A percentile compares a stretch with the other conserved stretches of the same genome.
These are phyloP conservation scores for Lytechinus pictus DNA, from an alignment of 35 echinoderm and acorn worm genomes.

Conservation along the genomic window DNA sequence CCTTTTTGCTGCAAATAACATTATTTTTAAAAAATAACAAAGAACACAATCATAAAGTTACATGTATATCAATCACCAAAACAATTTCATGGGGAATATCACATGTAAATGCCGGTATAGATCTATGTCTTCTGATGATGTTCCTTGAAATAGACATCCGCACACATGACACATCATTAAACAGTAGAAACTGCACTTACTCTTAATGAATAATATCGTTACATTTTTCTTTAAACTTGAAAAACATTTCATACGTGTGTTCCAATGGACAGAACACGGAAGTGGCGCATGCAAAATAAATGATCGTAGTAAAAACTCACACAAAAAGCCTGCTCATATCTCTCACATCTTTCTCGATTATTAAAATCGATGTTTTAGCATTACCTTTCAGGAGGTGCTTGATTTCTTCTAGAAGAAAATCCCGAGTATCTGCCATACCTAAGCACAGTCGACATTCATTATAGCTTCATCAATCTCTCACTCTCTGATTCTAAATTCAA, in stretches of 20 bases:
- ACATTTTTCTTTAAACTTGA: too few species aligned
- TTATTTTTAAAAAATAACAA: too few species aligned
- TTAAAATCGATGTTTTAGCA: background rate
- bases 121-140: too few species aligned
- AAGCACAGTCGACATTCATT: background rate
- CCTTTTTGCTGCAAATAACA: too few species aligned
- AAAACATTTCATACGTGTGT: background rate
- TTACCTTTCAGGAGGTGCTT: slow-evolving; percentile 29
- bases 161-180: too few species aligned
- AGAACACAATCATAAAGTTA: too few species aligned
- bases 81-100: too few species aligned
- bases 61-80: too few species aligned
- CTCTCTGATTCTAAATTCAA: background rate
- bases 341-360: background rate
- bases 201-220: too few species aligned
- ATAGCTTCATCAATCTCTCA: background rate
- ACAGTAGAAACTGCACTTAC: too few species aligned
- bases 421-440: background rate
- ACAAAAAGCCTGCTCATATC: background rate
- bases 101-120: too few species aligned
- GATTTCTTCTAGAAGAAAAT: slow-evolving; percentile 36
- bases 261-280: background rate
- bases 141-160: too few species aligned
- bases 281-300: background rate
- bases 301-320: background rate